phyloP scores from a whole-genome alignment of 2,888 invertebrate species.

The Uloborus plumipes region DNA sequence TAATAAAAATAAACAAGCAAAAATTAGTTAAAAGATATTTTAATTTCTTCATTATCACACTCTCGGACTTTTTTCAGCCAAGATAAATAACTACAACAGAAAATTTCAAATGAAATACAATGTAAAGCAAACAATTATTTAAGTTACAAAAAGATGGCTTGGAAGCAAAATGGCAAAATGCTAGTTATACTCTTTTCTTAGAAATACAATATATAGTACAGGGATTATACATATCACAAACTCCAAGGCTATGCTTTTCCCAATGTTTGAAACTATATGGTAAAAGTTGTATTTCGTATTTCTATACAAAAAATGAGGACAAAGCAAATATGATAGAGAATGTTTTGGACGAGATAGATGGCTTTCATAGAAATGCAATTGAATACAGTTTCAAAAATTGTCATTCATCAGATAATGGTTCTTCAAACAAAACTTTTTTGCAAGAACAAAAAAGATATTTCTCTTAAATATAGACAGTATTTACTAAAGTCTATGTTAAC shows the following conservation, averaged over 20 bases:
- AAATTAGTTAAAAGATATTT: conserved; percentile 56
- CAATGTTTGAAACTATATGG: too few relatives aligned
- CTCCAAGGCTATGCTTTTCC: conserved; percentile 53
- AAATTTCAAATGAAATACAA: conserved; percentile 35
- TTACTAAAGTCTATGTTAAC: too few relatives aligned
- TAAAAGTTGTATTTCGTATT: too few relatives aligned
- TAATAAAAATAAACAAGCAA: neutral
- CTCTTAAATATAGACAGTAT: too few relatives aligned
- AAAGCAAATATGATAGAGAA: too few relatives aligned
- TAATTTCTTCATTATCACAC: conserved; percentile 61
- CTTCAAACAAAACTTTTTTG: too few relatives aligned
- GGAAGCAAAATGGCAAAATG: conserved; percentile 56
- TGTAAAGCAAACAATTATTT: conserved; percentile 54
- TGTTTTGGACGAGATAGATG: too few relatives aligned
- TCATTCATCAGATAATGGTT: too few relatives aligned
- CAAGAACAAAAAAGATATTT: too few relatives aligned
- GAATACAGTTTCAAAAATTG: too few relatives aligned
- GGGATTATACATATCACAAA: conserved; percentile 62
- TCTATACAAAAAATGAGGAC: too few relatives aligned
- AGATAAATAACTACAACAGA: conserved; percentile 61
- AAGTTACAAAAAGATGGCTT: conserved; percentile 58
- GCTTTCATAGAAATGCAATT: too few relatives aligned
- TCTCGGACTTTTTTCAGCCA: conserved; percentile 39
- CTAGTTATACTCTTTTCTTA: conserved; percentile 37
- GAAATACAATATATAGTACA: conserved; percentile 57